Percentiles rank a stretch among this genome's conserved stretches.
Evolutionary conservation across 2,113 vertebrate genomes (phyloP).

Genomic region (Ia io): DNA sequence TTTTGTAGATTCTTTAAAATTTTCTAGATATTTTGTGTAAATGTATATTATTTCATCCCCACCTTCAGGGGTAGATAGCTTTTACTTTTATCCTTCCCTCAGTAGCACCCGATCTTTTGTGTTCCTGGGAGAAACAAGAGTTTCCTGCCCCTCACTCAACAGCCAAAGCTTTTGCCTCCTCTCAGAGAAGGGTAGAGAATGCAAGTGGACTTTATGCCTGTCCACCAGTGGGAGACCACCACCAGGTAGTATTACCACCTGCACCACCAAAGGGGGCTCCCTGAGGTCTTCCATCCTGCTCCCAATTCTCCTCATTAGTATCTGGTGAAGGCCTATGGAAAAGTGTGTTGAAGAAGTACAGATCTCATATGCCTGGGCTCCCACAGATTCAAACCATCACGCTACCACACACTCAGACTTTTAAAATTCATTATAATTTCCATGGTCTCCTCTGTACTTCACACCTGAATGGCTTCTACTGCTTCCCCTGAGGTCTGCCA

Average conservation of each 20-base stretch:
- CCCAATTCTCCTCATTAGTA: not conserved
- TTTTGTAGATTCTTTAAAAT: slow-evolving; percentile 7
- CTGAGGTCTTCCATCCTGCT: not conserved
- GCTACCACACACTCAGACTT: not conserved
- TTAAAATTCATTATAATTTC: not conserved
- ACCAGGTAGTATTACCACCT: not conserved
- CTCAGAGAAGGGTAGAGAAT: not conserved
- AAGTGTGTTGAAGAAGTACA: not conserved
- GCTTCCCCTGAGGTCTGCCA: not conserved
- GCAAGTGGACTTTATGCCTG: not conserved
- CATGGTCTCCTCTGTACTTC: not conserved
- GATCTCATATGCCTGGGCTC: not conserved
- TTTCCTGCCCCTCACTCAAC: not conserved
- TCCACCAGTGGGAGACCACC: not conserved
- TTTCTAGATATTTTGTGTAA: not conserved
- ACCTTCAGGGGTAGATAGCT: not conserved
- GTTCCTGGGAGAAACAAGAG: not conserved
- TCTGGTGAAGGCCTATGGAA: not conserved
- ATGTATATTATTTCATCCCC: not conserved
- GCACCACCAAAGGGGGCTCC: not conserved
- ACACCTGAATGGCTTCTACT: no score
- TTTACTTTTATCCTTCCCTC: not conserved
- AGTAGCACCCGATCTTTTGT: not conserved
- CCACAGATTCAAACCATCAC: not conserved
- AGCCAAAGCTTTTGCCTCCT: not conserved